phyloP scores from a whole-genome alignment of 53 echinoderm and acorn worm species.

The Pentamera pediparva region DNA sequence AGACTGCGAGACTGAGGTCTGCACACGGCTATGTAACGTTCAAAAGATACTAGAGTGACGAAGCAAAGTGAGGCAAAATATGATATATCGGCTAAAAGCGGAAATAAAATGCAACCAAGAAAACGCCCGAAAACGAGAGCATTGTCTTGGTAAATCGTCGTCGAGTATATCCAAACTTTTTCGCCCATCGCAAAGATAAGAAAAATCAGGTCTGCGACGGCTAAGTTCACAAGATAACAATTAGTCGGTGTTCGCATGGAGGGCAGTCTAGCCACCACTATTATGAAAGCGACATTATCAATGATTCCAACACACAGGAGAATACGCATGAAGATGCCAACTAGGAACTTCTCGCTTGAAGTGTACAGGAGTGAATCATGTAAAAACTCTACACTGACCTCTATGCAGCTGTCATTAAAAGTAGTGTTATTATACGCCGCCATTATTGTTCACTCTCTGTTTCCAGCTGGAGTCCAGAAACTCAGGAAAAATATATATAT shows the following conservation, averaged over 20 bases:
- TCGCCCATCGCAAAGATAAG: slow-evolving; percentile 76
- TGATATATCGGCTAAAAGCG: slow-evolving; percentile 61
- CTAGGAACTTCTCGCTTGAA: slow-evolving; percentile 44
- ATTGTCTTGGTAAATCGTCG: slow-evolving; percentile 53
- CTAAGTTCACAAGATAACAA: slow-evolving; percentile 72
- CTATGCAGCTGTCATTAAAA: too few species aligned
- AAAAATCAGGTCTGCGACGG: slow-evolving; percentile 78
- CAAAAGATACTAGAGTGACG: slow-evolving; percentile 75
- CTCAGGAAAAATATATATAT: too few species aligned
- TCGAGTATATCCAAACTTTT: slow-evolving; percentile 50
- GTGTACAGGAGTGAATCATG: too few species aligned
- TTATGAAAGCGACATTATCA: slow-evolving; percentile 73
- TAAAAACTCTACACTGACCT: too few species aligned
- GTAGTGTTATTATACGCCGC: too few species aligned
- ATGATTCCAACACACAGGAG: slow-evolving; percentile 63
- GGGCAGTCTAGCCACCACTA: slow-evolving; percentile 64
- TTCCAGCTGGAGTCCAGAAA: too few species aligned
- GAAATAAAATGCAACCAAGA: slow-evolving; percentile 58
- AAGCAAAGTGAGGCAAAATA: slow-evolving; percentile 86
- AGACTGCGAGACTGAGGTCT: slow-evolving; percentile 38
- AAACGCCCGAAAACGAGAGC: slow-evolving; percentile 43
- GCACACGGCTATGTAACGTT: slow-evolving; percentile 77
- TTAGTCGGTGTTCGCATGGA: slow-evolving; percentile 86
- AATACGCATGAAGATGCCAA: slow-evolving; percentile 61
- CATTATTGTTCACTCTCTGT: too few species aligned